phyloP scores from a whole-genome alignment of 1,140 invertebrate genomes.

The Parasteatoda tepidariorum region DNA sequence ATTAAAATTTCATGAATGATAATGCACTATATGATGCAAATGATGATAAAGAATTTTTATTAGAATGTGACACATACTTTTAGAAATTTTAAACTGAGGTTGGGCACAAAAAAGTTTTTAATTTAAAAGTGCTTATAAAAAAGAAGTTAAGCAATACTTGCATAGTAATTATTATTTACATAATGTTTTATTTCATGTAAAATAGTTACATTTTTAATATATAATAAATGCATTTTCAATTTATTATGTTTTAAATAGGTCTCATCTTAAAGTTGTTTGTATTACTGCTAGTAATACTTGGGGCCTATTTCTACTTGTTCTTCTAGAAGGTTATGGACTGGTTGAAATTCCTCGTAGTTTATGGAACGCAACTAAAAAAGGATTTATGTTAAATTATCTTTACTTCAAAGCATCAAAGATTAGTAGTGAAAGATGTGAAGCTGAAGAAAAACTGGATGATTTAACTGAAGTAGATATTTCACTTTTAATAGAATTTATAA shows the following conservation, averaged over 20 bases:
- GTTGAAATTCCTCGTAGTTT: constrained; percentile 75
- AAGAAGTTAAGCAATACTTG: too few relatives aligned
- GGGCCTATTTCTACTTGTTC: constrained; percentile 95
- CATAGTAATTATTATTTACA: too few relatives aligned
- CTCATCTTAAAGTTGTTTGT: constrained; percentile 94
- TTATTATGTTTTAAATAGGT: constrained; percentile 70
- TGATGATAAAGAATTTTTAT: too few relatives aligned
- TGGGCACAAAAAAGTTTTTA: too few relatives aligned
- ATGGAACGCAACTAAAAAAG: constrained; percentile 68
- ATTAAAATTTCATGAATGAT: too few relatives aligned
- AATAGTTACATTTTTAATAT: too few relatives aligned
- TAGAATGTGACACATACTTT: too few relatives aligned
- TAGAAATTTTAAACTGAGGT: too few relatives aligned
- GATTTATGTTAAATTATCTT: constrained; percentile 84
- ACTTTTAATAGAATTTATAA: not conserved
- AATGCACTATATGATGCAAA: too few relatives aligned
- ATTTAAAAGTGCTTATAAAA: too few relatives aligned
- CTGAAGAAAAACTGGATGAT: constrained; percentile 95
- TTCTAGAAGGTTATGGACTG: constrained; percentile 95
- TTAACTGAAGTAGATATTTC: constrained; percentile 82
- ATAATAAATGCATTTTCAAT: not conserved
- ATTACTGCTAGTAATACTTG: constrained; percentile 99
- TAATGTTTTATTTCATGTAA: too few relatives aligned
- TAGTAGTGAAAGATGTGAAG: constrained; percentile 95
- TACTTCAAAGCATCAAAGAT: constrained; percentile 99